Base-by-base conservation (phyloP, 64 coral and sea anemone species). In the Platygyra sinensis region DNA sequence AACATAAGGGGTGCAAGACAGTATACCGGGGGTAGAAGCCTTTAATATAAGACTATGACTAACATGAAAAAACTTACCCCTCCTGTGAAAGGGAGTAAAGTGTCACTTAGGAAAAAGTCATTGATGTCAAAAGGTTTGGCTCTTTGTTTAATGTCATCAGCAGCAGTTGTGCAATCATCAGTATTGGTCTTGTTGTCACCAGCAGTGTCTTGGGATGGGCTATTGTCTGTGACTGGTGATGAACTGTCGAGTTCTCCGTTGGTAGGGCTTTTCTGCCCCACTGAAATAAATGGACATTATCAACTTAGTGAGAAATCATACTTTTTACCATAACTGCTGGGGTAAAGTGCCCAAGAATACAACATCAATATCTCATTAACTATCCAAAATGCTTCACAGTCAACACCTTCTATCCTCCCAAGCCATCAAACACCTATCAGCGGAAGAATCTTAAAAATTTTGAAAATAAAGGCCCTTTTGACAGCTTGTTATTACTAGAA, bases 21-120 rank as follows among this genome's bases (percentile, higher is more conserved):
- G 42, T 46, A 7, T 46, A n/a, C n/a, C n/a, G n/a, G n/a, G n/a
- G n/a, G n/a, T n/a, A 46, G 42, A 5, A 46, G 42, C 42, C 42
- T 46, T 46, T 46, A 46, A 5, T 46, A 46, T 8, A 46, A 46
- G 3, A 46, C 42, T 46, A 46, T 5, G 42, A 8, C n/a, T n/a
- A n/a, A n/a, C 42, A 10, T n/a, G 4, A 4, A 24, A 11, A 2
- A 16, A 91, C 97, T 71, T 92, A 99, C 97, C 91, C 84, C 86
- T 80, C 90, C 94, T 88, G 94, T 51, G 39, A 99, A 86, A 31
- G 94, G 91, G 5, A 95, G 67, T 62, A 95, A 36, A 22, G 83
- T 91, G 72, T 99, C 97, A 46, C 94, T 90, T 29, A 96, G 67
- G 78, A 99, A 99, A 77, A 99, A 99, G 74, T 95, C 82, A 72